Percentiles rank a stretch among this genome's conserved stretches.
Evolutionary conservation across 2,888 invertebrate species (phyloP).

Genomic region (Phrixothrix hirtus): DNA sequence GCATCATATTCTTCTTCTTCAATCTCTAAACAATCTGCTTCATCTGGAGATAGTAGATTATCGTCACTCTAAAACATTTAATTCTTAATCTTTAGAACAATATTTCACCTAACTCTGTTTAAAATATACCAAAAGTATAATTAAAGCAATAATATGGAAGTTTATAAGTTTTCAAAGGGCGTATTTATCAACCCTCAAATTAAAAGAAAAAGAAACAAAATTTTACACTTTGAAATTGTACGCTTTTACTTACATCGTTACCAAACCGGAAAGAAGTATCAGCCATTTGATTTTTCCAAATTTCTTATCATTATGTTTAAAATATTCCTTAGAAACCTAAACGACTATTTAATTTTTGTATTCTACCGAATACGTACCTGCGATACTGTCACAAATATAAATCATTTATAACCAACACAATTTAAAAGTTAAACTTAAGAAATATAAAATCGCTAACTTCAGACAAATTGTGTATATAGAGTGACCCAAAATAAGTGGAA

Average conservation of each 20-base stretch:
- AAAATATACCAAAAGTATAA: neutral
- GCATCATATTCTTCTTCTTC: constrained; percentile 89
- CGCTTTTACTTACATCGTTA: constrained; percentile 67
- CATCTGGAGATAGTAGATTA: constrained; percentile 56
- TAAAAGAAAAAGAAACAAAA: too few relatives aligned
- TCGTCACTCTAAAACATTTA: constrained; percentile 51
- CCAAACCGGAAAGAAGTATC: constrained; percentile 87
- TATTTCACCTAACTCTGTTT: neutral
- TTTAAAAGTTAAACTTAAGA: too few relatives aligned
- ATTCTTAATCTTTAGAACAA: neutral
- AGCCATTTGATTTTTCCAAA: constrained; percentile 67
- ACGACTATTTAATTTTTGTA: constrained; percentile 13
- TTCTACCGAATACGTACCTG: constrained; percentile 14
- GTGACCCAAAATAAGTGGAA: too few relatives aligned
- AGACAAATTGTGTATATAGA: too few relatives aligned
- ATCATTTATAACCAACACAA: too few relatives aligned
- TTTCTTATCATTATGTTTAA: constrained; percentile 42
- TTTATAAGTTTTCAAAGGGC: too few relatives aligned
- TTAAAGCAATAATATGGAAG: too few relatives aligned
- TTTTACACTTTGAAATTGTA: neutral
- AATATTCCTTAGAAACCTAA: constrained; percentile 8
- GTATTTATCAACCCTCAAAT: too few relatives aligned
- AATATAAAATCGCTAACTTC: too few relatives aligned
- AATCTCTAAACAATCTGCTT: constrained; percentile 63
- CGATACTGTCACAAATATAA: constrained; percentile 9